A percentile compares a stretch with the other conserved stretches of the same genome.
These are phyloP conservation scores for Paradoxurus hermaphroditus DNA, from an alignment of 2,113 vertebrate species.

Conservation along the genomic window DNA sequence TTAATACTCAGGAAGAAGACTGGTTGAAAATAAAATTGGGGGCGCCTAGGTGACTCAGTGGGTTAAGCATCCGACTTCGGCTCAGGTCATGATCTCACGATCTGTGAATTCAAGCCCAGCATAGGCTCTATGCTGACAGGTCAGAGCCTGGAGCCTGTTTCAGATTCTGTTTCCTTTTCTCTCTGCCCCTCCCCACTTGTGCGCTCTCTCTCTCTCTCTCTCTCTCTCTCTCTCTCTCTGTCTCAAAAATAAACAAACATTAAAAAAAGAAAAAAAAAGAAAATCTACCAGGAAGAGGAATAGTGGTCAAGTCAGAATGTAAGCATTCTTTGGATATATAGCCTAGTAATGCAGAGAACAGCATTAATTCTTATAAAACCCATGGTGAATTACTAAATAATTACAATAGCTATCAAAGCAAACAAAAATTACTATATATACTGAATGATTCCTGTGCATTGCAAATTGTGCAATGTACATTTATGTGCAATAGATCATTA, in stretches of 20 bases:
- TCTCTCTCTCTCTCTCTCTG: too few relatives aligned
- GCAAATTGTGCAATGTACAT: background rate
- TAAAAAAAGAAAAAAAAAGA: too few relatives aligned
- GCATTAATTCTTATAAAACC: background rate
- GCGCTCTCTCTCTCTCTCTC: too few relatives aligned
- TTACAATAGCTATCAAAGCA: background rate
- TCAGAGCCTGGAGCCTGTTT: too few relatives aligned
- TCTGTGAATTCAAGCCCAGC: too few relatives aligned
- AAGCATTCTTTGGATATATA: background rate
- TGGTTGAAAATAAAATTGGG: background rate
- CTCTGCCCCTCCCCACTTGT: too few relatives aligned
- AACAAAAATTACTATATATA: background rate
- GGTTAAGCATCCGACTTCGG: too few relatives aligned
- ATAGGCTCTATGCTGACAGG: too few relatives aligned
- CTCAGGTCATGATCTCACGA: too few relatives aligned
- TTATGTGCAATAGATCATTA: background rate
- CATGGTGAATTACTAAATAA: background rate
- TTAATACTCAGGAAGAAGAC: background rate
- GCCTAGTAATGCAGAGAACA: background rate
- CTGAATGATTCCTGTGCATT: background rate
- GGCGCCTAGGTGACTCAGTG: too few relatives aligned
- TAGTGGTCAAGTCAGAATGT: background rate
- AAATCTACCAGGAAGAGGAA: background rate
- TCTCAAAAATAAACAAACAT: too few relatives aligned
- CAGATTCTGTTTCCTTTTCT: too few relatives aligned